Evolutionary conservation across 2,113 vertebrate genomes (phyloP), one percentile per base, ranked within the genome.

Genomic region (Diglossa brunneiventris): DNA sequence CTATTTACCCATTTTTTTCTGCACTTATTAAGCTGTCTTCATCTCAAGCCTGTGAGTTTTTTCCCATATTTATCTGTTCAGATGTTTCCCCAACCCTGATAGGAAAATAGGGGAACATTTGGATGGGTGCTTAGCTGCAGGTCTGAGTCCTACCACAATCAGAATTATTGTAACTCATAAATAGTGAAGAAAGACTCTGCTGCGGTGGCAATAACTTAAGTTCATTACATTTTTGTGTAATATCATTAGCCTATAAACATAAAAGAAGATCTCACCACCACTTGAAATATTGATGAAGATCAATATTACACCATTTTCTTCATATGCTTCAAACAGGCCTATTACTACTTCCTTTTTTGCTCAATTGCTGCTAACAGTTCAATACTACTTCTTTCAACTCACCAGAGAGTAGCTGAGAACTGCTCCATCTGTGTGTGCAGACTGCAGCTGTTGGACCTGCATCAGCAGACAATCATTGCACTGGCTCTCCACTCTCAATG

Each of bases 11-110:
- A 3, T 52, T 70, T 90, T 87, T 72, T 44, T 33, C 7, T 68
- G n/a, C 22, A 50, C 4, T 49, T 76, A 19, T 9, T 47, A 31
- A 83, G 21, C 3, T 41, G 2, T 17, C 12, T 42, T 46, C 31
- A 13, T 72, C 42, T 50, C 11, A 72, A 72, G 7, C 11, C 11
- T 6, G 4, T 10, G 10, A 12, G 4, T 22, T 22, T 80, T 69
- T 56, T 18, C 30, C 63, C 12, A 30, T 55, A 17, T 55, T 56
- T 64, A 0, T 86, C 18, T 39, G 79, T 87, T 14, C 28, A 55
- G 5, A 13, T 15, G 1, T 72, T 13, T 67, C 1, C 8, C 0
- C 2, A 9, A 1, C 4, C 3, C 10, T 59, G 7, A 21, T 4
- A 21, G 12, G n/a, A 83, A 30, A 55, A 37, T 0, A 5, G 3